Evolutionary conservation across 1,140 invertebrate genomes (phyloP), one percentile per base, ranked within the genome.

Genomic region (Apis cerana): DNA sequence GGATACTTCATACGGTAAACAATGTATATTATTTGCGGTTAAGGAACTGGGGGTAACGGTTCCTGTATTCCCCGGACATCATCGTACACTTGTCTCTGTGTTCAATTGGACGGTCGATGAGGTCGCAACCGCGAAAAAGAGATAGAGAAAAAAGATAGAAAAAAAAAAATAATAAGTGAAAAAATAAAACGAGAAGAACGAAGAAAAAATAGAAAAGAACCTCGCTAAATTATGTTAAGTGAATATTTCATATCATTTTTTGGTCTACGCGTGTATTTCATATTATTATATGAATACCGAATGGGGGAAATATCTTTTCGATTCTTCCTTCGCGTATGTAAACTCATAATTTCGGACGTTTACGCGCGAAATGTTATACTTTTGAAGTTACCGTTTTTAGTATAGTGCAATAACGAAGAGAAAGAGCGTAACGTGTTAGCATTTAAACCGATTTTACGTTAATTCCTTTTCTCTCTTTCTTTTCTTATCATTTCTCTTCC

Each of bases 21-120:
- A 87, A 88, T 93, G 90, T 93, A 93, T 90, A 93, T 93, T 94
- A 94, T 92, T 94, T 92, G 90, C 90, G 89, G 90, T 91, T 92
- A 89, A 88, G 88, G 70, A 89, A 90, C 83, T 88, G 88, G 88
- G 84, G 75, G 92, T 92, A 92, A 92, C 92, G 86, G 89, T 91
- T 92, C 87, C 92, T 92, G 90, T 90, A 93, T 93, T 93, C 88
- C 89, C 90, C 90, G 87, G 82, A 92, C 90, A 90, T 91, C 90
- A 88, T 89, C 83, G 90, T 90, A 90, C 87, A 81, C 87, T 89
- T 67, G 79, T 83, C 59, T 87, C 64, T 88, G 85, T 90, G 88
- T 92, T 91, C 89, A 92, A 90, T 91, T 80, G 77, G 79, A 91
- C 85, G 67, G 80, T 90, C 87, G 82, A 84, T 70, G 64, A 89